Base-by-base conservation (phyloP, 2,888 invertebrate species). In the Hemistola chrysoprasaria region DNA sequence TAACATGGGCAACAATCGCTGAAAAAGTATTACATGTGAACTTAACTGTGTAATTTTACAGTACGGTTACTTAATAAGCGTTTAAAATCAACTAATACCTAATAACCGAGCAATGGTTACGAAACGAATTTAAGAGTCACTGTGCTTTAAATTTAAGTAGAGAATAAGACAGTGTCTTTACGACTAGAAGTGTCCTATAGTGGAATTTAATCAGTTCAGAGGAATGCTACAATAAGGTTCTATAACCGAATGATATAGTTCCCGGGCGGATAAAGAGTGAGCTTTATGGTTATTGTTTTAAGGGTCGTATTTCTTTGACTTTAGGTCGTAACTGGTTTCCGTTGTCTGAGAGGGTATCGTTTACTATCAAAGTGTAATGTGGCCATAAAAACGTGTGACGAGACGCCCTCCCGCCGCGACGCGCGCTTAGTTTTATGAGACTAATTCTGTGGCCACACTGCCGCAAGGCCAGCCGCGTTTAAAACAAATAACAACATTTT, bases 341-440 rank as follows among this genome's bases (percentile, higher is more conserved):
- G 25, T 38, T 42, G 30, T 40, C 37, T 28, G 56, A 54, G 52
- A 55, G 54, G 62, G 58, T 65, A 56, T 64, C 60, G 61, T 68
- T 69, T 69, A 60, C 53, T 61, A 55, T 61, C 52, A 50, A 44
- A 57, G 48, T 53, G 60, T 65, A 62, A 62, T 68, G 52, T 47
- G 59, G 43, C 56, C 62, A 62, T 79, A 78, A 79, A 80, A 68
- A 65, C 59, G 56, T 61, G 67, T 71, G 75, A 78, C 62, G 57
- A 34, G 53, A 43, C 47, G 69, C 50, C 71, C 71, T 61, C 72
- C 71, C 53, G 59, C 39, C 5, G 59, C 23, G 64, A 24, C 47
- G 50, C 39, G 52, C 55, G 59, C 54, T 59, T 53, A 55, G 56
- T 45, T 72, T 73, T 71, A 73, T 51, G 73, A 56, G 31, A 37